phyloP scores from a whole-genome alignment of 2,888 invertebrate species.

The Tyria jacobaeae region DNA sequence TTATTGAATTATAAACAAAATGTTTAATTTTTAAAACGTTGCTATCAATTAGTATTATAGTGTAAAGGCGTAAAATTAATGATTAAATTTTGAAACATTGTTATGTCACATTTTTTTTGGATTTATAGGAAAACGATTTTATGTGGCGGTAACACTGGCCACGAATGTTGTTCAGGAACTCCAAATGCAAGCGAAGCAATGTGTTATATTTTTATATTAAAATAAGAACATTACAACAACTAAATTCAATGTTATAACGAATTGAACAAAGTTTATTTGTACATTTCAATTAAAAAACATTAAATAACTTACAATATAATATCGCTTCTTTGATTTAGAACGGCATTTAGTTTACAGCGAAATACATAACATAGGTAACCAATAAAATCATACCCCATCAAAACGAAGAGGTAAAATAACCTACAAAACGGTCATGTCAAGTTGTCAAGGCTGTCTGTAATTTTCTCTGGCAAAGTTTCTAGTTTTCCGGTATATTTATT shows the following conservation, averaged over 20 bases:
- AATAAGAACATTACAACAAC: too few relatives aligned
- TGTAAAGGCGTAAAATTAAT: too few relatives aligned
- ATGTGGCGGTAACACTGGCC: too few relatives aligned
- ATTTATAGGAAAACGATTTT: too few relatives aligned
- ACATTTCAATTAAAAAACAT: neutral
- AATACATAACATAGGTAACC: neutral
- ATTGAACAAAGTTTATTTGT: neutral
- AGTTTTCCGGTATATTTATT: conserved; percentile 9
- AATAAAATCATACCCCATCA: neutral
- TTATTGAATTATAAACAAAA: too few relatives aligned
- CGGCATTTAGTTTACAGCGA: neutral
- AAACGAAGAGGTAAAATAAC: conserved; percentile 10
- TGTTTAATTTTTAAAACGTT: too few relatives aligned
- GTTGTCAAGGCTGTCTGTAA: conserved; percentile 34
- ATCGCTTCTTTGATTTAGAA: neutral
- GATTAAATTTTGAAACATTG: too few relatives aligned
- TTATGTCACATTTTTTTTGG: too few relatives aligned
- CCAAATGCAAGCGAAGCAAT: too few relatives aligned
- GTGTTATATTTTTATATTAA: too few relatives aligned
- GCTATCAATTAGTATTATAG: too few relatives aligned
- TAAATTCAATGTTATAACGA: neutral
- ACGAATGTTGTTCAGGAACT: too few relatives aligned
- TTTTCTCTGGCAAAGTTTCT: conserved; percentile 27
- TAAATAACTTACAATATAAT: neutral
- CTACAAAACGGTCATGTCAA: conserved; percentile 20